A percentile compares a stretch with the other conserved stretches of the same genome.
Evolutionary conservation across 2,888 invertebrate species (phyloP).

Genomic region (Amphipyra tragopoginis): DNA sequence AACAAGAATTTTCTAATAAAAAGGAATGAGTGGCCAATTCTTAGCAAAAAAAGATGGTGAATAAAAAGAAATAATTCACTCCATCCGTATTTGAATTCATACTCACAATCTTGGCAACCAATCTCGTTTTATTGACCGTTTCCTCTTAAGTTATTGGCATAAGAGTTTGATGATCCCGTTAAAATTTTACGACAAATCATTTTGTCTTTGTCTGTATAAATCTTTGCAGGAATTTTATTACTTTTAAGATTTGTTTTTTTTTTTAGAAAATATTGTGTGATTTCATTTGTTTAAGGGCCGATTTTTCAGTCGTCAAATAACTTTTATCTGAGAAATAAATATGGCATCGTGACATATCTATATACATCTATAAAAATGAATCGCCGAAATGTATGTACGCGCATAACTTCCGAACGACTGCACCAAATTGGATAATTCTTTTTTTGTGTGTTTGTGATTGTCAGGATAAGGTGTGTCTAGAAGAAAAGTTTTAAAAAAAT

Average conservation of each 20-base stretch:
- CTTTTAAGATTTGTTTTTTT: not conserved
- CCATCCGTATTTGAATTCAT: conserved; percentile 29
- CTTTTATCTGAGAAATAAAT: too few relatives aligned
- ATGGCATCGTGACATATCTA: too few relatives aligned
- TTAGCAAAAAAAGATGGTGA: not conserved
- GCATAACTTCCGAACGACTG: too few relatives aligned
- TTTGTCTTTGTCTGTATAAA: conserved; percentile 38
- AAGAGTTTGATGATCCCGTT: conserved; percentile 58
- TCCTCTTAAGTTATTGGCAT: conserved; percentile 53
- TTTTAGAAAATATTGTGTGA: too few relatives aligned
- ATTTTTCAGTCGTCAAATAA: too few relatives aligned
- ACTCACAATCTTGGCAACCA: conserved; percentile 48
- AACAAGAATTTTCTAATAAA: not conserved
- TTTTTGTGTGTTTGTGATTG: too few relatives aligned
- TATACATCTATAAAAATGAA: too few relatives aligned
- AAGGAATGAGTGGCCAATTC: not conserved
- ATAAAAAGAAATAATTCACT: not conserved
- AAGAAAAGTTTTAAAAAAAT: too few relatives aligned
- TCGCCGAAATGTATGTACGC: too few relatives aligned
- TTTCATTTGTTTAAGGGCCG: too few relatives aligned
- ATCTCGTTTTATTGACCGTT: conserved; percentile 55
- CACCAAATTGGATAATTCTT: too few relatives aligned
- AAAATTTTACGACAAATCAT: conserved; percentile 62
- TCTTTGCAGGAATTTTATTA: conserved; percentile 28
- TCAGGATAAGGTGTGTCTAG: too few relatives aligned